A percentile compares a stretch with the other conserved stretches of the same genome.
phyloP scores from a whole-genome alignment of 2,888 invertebrate genomes.

The Fragum sueziense region DNA sequence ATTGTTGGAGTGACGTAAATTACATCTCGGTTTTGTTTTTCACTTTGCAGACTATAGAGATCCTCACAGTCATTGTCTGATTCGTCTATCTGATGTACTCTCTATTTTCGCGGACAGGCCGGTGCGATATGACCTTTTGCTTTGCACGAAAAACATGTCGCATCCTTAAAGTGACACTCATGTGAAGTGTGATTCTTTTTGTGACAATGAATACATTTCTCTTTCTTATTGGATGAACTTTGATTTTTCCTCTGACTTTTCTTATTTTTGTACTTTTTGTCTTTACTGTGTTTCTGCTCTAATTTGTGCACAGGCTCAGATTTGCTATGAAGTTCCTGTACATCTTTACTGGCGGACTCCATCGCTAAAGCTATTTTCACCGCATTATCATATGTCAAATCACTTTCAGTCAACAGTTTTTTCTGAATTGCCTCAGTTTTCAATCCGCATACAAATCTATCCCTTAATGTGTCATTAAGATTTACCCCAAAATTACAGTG shows the following conservation, averaged over 20 bases:
- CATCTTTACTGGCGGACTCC: conserved; percentile 49
- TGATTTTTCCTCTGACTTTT: background rate
- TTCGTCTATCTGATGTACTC: background rate
- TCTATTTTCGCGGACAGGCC: conserved; percentile 10
- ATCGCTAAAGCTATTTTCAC: conserved; percentile 41
- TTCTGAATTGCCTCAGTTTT: conserved; percentile 45
- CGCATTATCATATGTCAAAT: conserved; percentile 45
- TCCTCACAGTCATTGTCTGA: background rate
- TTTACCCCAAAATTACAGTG: conserved; percentile 54
- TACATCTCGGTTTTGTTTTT: background rate
- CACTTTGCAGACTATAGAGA: background rate
- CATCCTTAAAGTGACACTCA: conserved; percentile 32
- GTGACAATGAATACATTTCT: conserved; percentile 22
- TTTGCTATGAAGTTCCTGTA: conserved; percentile 23
- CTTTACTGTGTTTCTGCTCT: background rate
- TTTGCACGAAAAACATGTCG: conserved; percentile 26
- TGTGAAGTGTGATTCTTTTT: conserved; percentile 22
- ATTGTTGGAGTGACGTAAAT: conserved; percentile 36
- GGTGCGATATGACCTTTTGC: conserved; percentile 29
- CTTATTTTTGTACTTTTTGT: background rate
- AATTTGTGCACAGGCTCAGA: conserved; percentile 1
- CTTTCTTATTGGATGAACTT: background rate
- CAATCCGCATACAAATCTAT: conserved; percentile 57
- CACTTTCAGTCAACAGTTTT: conserved; percentile 40
- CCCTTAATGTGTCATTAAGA: conserved; percentile 49